phyloP scores from a whole-genome alignment of 2,888 invertebrate species.

The Xylota sylvarum region DNA sequence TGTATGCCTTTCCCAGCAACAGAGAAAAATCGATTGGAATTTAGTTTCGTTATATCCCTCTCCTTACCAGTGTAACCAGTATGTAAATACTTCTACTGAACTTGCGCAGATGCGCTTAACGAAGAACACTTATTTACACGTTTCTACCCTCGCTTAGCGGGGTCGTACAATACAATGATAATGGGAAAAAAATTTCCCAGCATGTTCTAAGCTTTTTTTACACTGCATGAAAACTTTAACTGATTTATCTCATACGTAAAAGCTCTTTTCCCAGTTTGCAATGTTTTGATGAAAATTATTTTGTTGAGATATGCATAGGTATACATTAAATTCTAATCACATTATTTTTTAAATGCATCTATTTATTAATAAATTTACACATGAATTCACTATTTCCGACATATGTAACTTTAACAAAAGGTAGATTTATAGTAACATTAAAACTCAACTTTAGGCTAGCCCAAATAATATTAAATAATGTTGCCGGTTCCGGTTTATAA shows the following conservation, averaged over 20 bases:
- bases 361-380: too few species aligned
- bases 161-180: constrained; percentile 9
- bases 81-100: constrained; percentile 7
- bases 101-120: constrained; percentile 39
- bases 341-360: too few species aligned
- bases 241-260: neutral
- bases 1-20: constrained; percentile 1
- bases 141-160: neutral
- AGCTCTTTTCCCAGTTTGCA: neutral
- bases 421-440: too few species aligned
- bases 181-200: neutral
- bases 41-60: constrained; percentile 42
- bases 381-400: too few species aligned
- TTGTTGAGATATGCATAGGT: neutral
- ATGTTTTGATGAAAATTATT: neutral
- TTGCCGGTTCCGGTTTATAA: too few species aligned
- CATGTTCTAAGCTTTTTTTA: constrained; percentile 7
- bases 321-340: neutral
- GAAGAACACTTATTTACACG: constrained; percentile 14
- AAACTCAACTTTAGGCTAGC: too few species aligned
- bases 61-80: constrained; percentile 21
- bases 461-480: too few species aligned
- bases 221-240: neutral
- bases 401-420: too few species aligned
- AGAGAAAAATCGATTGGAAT: constrained; percentile 62